Base-by-base conservation (phyloP, 2,113 vertebrate genomes). In the Hydrolagus affinis region DNA sequence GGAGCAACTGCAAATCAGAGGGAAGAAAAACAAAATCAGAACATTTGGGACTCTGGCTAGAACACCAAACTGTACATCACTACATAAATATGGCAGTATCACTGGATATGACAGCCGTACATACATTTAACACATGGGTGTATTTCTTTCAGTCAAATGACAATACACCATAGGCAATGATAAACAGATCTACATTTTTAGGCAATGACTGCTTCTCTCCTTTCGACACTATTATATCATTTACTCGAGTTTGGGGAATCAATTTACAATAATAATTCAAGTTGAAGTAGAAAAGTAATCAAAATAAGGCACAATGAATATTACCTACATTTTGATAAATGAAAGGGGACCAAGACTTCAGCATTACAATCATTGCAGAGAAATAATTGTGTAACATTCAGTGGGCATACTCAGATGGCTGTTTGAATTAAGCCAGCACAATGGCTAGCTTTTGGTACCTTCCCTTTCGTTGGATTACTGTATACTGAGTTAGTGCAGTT, bases 301-400 rank as follows among this genome's bases (percentile, higher is more conserved):
- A 87, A 97, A 97, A 97, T 98, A 99, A 99, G 97, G 97, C 97
- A 99, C 97, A 92, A 96, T 95, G 95, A 96, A 97, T 94, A 95
- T 92, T 89, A 91, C 91, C 93, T 89, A 88, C 91, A 91, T 92
- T 93, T 91, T 90, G 91, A 83, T 83, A 83, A 83, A 66, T 30
- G 78, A 62, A 83, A 91, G 91, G 88, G 89, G 89, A 91, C 91
- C 92, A 92, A 93, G 92, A 92, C 90, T 92, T 93, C 89, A 92
- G 91, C 92, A 92, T 89, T 90, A 86, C 91, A 88, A 87, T 88
- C 92, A 90, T 89, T 87, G 88, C 87, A 90, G 92, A 93, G 89
- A 91, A 95, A 92, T 92, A 69, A 88, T 89, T 72, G 88, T 89
- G 89, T 87, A 90, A 90, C 89, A 89, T 87, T 86, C 88, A 89